Conservation (phyloP, 2,888 invertebrate genomes). For the Oxystoma pomonae region DNA sequence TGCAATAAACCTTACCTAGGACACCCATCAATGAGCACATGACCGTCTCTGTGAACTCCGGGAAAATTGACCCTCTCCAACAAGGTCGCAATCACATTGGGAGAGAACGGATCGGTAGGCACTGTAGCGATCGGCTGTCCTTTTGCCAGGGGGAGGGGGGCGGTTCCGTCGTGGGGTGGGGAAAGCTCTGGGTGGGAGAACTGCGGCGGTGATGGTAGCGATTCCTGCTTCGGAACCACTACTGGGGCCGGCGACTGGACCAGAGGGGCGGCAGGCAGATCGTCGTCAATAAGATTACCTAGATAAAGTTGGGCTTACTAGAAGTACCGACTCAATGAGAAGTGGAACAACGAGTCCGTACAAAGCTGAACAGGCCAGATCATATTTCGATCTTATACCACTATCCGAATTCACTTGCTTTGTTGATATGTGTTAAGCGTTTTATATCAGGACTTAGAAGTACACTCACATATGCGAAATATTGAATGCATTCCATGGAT, state of each 20-base stretch:
- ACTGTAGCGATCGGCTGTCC: slow-evolving; percentile 32
- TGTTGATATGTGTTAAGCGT: too few relatives aligned
- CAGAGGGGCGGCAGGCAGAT: slow-evolving; percentile 9
- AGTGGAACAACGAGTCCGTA: too few relatives aligned
- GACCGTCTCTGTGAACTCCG: slow-evolving; percentile 48
- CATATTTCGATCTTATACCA: too few relatives aligned
- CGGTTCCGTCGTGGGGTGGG: background rate
- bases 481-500: too few relatives aligned
- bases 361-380: too few relatives aligned
- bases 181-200: background rate
- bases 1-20: slow-evolving; percentile 56
- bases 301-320: too few relatives aligned
- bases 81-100: slow-evolving; percentile 62
- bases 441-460: too few relatives aligned
- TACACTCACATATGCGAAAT: too few relatives aligned
- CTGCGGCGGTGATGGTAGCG: background rate
- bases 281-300: slow-evolving; percentile 18
- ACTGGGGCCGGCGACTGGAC: slow-evolving; percentile 8
- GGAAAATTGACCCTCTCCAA: slow-evolving; percentile 70
- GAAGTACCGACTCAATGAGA: too few relatives aligned
- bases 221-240: background rate
- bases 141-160: background rate
- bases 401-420: too few relatives aligned
- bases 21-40: slow-evolving; percentile 51
- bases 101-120: slow-evolving; percentile 78